Evolutionary conservation across 2,888 invertebrate genomes (phyloP).

Genomic region (Apamea sordens): DNA sequence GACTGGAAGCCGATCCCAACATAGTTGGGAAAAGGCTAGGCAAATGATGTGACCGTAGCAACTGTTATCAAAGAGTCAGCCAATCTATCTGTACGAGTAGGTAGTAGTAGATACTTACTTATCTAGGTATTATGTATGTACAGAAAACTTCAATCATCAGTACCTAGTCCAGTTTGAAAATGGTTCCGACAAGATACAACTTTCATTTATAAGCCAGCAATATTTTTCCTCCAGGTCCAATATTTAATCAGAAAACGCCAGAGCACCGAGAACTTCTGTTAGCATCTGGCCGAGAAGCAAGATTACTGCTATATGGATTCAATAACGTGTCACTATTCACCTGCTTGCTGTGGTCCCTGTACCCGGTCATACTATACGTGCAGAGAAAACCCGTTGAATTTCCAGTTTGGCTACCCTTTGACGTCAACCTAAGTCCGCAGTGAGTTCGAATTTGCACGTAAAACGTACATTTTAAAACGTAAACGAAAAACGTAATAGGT

Average conservation of each 20-base stretch:
- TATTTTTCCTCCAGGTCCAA: slow-evolving; percentile 51
- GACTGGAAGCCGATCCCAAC: too few species aligned
- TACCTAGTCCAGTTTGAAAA: background rate
- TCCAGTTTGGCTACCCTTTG: slow-evolving; percentile 80
- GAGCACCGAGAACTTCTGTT: slow-evolving; percentile 70
- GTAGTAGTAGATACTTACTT: background rate
- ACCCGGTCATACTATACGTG: slow-evolving; percentile 73
- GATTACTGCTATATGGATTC: slow-evolving; percentile 69
- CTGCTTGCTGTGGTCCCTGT: slow-evolving; percentile 76
- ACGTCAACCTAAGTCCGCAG: slow-evolving; percentile 72
- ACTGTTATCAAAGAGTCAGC: background rate
- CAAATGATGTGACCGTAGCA: background rate
- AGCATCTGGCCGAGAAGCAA: slow-evolving; percentile 66
- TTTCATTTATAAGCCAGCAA: slow-evolving; percentile 10
- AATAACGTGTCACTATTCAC: slow-evolving; percentile 73
- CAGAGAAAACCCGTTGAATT: slow-evolving; percentile 75
- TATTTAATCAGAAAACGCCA: slow-evolving; percentile 73
- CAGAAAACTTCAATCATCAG: background rate
- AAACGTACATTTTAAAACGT: slow-evolving; percentile 47
- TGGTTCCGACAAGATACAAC: background rate
- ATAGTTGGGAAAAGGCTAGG: background rate
- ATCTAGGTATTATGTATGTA: too few species aligned
- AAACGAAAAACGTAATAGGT: too few species aligned
- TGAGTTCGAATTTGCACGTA: slow-evolving; percentile 69
- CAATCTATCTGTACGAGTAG: background rate